Conservation (phyloP, 2,113 vertebrate genomes). For the Pterocles gutturalis region DNA sequence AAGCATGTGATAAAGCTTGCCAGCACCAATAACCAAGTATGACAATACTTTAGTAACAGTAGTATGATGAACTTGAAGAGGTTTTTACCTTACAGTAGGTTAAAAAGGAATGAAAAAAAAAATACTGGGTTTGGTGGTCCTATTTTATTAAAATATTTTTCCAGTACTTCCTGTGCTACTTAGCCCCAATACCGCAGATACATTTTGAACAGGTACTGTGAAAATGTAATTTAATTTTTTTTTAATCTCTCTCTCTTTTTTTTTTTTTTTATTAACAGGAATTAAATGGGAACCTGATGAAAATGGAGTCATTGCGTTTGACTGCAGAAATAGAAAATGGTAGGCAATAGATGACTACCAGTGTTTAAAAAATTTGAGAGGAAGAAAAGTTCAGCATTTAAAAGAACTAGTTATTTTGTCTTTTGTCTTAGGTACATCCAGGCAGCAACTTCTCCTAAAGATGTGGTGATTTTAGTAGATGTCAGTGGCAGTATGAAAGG, state of each 20-base stretch:
- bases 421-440: slow-evolving; percentile 91
- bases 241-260: neutral
- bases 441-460: slow-evolving; percentile 97
- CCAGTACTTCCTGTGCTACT: neutral
- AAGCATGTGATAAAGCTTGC: neutral
- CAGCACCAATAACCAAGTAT: neutral
- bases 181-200: neutral
- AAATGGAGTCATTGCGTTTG: slow-evolving; percentile 96
- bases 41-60: neutral
- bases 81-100: neutral
- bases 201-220: neutral
- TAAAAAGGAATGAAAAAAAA: neutral
- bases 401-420: neutral
- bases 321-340: slow-evolving; percentile 99
- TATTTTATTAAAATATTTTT: neutral
- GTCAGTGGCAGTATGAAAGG: slow-evolving; percentile 99
- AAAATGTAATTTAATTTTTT: slow-evolving; percentile 44
- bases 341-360: slow-evolving; percentile 62
- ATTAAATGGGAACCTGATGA: slow-evolving; percentile 99
- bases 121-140: neutral
- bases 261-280: slow-evolving; percentile 77
- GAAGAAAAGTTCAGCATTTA: neutral
- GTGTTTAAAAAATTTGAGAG: neutral
- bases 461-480: slow-evolving; percentile 96
- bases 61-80: neutral